These are phyloP conservation scores for Acleris literana DNA, from an alignment of 2,888 invertebrate genomes.

Conservation along the genomic window DNA sequence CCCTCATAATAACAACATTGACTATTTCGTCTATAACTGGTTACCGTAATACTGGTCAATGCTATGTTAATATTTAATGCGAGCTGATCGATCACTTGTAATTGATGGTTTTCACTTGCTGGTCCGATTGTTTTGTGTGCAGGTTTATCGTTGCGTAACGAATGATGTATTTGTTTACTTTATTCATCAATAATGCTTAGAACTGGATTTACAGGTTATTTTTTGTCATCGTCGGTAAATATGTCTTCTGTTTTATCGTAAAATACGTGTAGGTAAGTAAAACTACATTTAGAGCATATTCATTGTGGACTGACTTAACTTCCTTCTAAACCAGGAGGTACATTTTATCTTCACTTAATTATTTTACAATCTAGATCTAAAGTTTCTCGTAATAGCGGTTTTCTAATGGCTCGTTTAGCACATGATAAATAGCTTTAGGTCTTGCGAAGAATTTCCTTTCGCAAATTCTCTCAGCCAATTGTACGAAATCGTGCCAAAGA, in stretches of 20 bases:
- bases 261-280: no score
- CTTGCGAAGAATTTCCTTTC: conserved; percentile 11
- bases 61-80: conserved; percentile 11
- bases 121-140: conserved; percentile 12
- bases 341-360: background rate
- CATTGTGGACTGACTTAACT: background rate
- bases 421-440: conserved; percentile 7
- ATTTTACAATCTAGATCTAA: background rate
- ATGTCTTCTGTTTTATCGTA: no score
- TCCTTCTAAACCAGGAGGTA: background rate
- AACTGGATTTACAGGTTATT: no score
- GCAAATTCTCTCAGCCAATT: conserved; percentile 12
- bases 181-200: conserved; percentile 1
- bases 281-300: no score
- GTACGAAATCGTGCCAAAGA: conserved; percentile 27
- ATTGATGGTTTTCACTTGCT: conserved; percentile 18
- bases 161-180: conserved; percentile 21
- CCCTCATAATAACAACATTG: background rate
- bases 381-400: background rate
- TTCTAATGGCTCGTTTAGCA: conserved; percentile 2
- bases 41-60: conserved; percentile 14
- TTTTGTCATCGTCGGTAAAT: no score
- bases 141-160: conserved; percentile 6
- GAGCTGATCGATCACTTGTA: conserved; percentile 22
- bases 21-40: background rate